phyloP scores from a whole-genome alignment of 1,140 invertebrate genomes.

The Heliothis virescens region DNA sequence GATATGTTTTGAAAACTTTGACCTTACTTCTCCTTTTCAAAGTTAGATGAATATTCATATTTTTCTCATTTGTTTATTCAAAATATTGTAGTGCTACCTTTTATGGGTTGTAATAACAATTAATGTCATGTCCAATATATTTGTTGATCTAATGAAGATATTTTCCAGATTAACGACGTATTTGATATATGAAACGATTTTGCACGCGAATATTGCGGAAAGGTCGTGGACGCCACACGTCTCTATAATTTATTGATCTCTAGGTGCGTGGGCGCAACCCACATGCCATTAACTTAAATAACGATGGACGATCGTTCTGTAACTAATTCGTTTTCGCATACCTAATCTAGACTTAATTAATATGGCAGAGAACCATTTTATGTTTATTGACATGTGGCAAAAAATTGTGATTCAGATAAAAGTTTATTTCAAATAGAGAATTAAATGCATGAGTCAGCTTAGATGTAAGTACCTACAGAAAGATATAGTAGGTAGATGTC shows the following conservation, averaged over 20 bases:
- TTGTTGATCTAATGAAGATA: constrained; percentile 23
- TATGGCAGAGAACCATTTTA: constrained; percentile 32
- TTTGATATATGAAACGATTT: constrained; percentile 31
- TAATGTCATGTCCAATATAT: constrained; percentile 6
- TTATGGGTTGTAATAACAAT: constrained; percentile 18
- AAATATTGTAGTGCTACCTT: not conserved
- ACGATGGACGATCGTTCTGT: constrained; percentile 58
- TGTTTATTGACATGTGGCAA: constrained; percentile 29
- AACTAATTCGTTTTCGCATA: constrained; percentile 67
- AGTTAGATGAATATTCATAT: constrained; percentile 1
- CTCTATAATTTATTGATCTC: constrained; percentile 66
- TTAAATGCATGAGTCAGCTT: not conserved
- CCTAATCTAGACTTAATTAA: constrained; percentile 46
- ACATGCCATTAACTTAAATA: constrained; percentile 61
- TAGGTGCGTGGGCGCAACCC: constrained; percentile 66
- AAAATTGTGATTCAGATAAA: constrained; percentile 14
- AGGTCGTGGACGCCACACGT: constrained; percentile 61
- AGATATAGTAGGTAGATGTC: too few species aligned
- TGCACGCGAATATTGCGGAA: constrained; percentile 39
- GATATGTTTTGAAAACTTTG: constrained; percentile 28
- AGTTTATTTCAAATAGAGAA: not conserved
- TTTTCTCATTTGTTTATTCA: not conserved
- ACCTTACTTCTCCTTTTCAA: constrained; percentile 31
- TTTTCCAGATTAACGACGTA: constrained; percentile 26
- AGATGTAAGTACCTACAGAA: not conserved